Conservation (phyloP, 2,888 invertebrate genomes). For the Andrena praecox region DNA sequence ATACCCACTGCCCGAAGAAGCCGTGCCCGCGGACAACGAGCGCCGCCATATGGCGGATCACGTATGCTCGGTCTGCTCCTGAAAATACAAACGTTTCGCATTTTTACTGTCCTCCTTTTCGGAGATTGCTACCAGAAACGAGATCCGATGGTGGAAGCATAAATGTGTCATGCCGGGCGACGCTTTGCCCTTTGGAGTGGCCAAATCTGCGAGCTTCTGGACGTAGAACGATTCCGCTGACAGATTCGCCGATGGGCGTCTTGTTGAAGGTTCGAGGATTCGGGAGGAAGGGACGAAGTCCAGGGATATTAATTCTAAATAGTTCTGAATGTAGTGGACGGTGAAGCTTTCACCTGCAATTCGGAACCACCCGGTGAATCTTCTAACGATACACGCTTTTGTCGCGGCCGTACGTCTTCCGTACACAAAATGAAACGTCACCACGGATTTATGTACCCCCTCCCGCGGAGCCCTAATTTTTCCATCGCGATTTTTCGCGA, state of each 20-base stretch:
- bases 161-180: background rate
- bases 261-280: background rate
- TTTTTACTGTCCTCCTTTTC: constrained; percentile 10
- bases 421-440: constrained; percentile 9
- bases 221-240: background rate
- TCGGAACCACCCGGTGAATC: background rate
- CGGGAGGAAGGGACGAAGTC: too few species aligned
- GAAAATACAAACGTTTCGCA: constrained; percentile 47
- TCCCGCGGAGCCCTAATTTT: constrained; percentile 7
- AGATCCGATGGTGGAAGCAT: background rate
- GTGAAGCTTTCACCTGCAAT: background rate
- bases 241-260: background rate
- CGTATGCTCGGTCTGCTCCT: background rate
- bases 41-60: constrained; percentile 48
- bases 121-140: constrained; percentile 29
- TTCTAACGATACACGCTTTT: background rate
- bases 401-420: background rate
- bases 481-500: background rate
- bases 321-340: too few species aligned
- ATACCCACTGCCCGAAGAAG: constrained; percentile 24
- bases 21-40: constrained; percentile 17
- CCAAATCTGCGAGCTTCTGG: too few species aligned
- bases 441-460: background rate
- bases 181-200: background rate
- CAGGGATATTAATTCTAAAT: too few species aligned